Evolutionary conservation across 2,888 invertebrate species (phyloP).

Genomic region (Malthinus flaveolus): DNA sequence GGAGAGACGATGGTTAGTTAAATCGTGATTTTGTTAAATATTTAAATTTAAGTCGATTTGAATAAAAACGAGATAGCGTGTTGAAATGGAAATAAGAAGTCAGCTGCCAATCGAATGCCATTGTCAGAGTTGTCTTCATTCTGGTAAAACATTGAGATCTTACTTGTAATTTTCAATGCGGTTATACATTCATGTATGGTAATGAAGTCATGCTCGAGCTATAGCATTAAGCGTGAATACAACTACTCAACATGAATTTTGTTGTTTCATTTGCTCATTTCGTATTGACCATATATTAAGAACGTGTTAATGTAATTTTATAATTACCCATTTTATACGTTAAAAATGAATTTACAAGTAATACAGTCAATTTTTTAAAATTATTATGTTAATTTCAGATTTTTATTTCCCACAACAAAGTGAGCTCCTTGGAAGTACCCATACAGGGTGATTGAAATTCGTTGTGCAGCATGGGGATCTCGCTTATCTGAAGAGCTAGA

Average conservation of each 20-base stretch:
- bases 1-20: background rate
- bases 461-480: no score
- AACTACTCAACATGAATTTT: slow-evolving; percentile 33
- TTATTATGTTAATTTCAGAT: no score
- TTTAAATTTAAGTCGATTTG: slow-evolving; percentile 33
- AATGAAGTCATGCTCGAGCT: slow-evolving; percentile 42
- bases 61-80: slow-evolving; percentile 29
- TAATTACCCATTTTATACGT: no score
- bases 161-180: slow-evolving; percentile 40
- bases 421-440: no score
- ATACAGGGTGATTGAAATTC: no score
- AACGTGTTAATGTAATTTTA: no score
- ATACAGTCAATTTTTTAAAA: no score
- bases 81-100: slow-evolving; percentile 40
- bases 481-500: no score
- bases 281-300: no score
- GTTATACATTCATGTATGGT: slow-evolving; percentile 42
- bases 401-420: no score
- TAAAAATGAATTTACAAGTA: no score
- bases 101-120: slow-evolving; percentile 41
- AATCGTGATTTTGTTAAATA: background rate
- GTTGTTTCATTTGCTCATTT: slow-evolving; percentile 12
- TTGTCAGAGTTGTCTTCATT: slow-evolving; percentile 41
- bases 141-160: slow-evolving; percentile 28
- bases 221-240: slow-evolving; percentile 41